phyloP scores from a whole-genome alignment of 1,140 invertebrate genomes.

The Papilio dardanus region DNA sequence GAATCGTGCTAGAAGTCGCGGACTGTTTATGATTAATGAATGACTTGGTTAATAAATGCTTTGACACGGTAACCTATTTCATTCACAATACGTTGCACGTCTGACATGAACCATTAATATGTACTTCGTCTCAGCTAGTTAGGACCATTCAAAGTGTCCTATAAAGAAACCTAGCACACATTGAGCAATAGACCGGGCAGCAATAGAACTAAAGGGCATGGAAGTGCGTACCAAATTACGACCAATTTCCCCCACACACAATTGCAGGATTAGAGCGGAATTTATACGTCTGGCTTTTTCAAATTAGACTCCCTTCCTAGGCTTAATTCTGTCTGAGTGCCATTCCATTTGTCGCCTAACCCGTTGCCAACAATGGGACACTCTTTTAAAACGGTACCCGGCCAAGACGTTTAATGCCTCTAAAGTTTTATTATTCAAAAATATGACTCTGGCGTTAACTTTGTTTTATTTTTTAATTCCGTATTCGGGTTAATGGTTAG shows the following conservation, averaged over 20 bases:
- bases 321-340: slow-evolving; percentile 69
- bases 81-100: slow-evolving; percentile 18
- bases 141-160: slow-evolving; percentile 24
- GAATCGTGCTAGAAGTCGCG: slow-evolving; percentile 5
- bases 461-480: slow-evolving; percentile 21
- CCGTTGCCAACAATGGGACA: slow-evolving; percentile 45
- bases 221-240: slow-evolving; percentile 69
- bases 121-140: slow-evolving; percentile 21
- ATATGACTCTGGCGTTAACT: slow-evolving; percentile 38
- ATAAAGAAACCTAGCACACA: slow-evolving; percentile 41
- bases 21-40: slow-evolving; percentile 15
- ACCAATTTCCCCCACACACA: slow-evolving; percentile 74
- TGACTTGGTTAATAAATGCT: not conserved
- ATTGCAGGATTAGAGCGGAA: slow-evolving; percentile 75
- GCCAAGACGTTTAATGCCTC: slow-evolving; percentile 43
- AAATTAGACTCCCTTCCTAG: slow-evolving; percentile 67
- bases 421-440: slow-evolving; percentile 48
- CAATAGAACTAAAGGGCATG: slow-evolving; percentile 66
- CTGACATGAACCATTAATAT: slow-evolving; percentile 29
- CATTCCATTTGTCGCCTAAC: slow-evolving; percentile 51
- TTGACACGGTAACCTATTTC: slow-evolving; percentile 7
- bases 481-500: slow-evolving; percentile 2
- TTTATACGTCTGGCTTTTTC: slow-evolving; percentile 81
- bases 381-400: slow-evolving; percentile 43
- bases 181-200: slow-evolving; percentile 55